Base-by-base conservation (phyloP, 2,113 vertebrate species). In the Microcebus tavaratra region DNA sequence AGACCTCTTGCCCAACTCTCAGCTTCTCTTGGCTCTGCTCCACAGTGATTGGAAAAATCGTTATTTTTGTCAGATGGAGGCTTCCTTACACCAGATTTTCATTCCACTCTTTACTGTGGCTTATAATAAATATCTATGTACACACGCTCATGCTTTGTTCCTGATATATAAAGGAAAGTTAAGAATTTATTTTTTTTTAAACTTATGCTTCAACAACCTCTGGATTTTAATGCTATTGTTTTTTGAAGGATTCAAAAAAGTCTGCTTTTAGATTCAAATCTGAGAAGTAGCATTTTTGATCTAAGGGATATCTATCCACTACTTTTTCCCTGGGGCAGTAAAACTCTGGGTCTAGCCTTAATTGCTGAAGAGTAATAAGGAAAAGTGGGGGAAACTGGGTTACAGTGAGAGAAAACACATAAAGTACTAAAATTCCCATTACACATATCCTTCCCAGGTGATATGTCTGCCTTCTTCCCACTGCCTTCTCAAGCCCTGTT, bases 271-370 rank as follows among this genome's bases (percentile, higher is more conserved):
- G 57, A 84, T 12, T 95, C 45, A 89, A 55, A 75, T 85, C 17
- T 85, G 34, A 94, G 21, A 12, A 75, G 84, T 36, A 18, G 23
- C 34, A 91, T 75, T 95, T 95, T 93, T 70, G 13, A 81, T 87
- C 34, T 75, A 75, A 23, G 67, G 29, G 75, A 23, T 87, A 34
- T 70, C 76, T 86, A 34, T 18, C 25, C n/a, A 48, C 8, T 83
- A 31, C 18, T 85, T 63, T 63, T 63, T 76, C 36, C 15, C 36
- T 87, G n/a, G 14, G 17, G 7, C 20, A n/a, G 17, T 70, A n/a
- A 80, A 63, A 48, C 31, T 63, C 36, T 72, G 31, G 4, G 21
- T 63, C 68, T 87, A 87, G 23, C n/a, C 34, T 97, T 70, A 90
- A 39, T 95, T 87, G 25, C n/a, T 87, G 13, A 83, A 78, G 3